These are phyloP conservation scores for Drosophila malerkotliana DNA, from an alignment of 1,140 invertebrate species.

Conservation along the genomic window DNA sequence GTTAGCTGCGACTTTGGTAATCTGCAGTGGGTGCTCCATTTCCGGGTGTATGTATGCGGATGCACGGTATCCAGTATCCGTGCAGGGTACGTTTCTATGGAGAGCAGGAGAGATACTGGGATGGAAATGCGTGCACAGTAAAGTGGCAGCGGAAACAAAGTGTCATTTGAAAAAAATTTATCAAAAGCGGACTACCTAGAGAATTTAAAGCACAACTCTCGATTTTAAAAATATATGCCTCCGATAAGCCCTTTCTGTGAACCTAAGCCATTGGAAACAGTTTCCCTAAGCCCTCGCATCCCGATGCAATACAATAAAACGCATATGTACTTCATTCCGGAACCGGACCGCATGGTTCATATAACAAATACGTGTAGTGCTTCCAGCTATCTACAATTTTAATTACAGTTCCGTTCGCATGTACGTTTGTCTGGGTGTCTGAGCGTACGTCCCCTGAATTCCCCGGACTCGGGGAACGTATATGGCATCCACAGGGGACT, in stretches of 20 bases:
- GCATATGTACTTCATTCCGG: not conserved
- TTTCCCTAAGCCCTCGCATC: not conserved
- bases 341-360: not conserved
- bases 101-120: slow-evolving; percentile 11
- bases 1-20: slow-evolving; percentile 78
- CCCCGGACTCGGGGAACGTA: not conserved
- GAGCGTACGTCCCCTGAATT: not conserved
- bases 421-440: not conserved
- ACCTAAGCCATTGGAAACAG: not conserved
- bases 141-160: slow-evolving; percentile 45
- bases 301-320: not conserved
- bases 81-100: not conserved
- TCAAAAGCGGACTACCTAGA: not conserved
- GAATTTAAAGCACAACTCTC: not conserved
- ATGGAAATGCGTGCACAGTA: slow-evolving; percentile 61
- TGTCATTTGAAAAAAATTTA: not conserved
- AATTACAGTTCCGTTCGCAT: slow-evolving; percentile 19
- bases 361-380: slow-evolving; percentile 7
- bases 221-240: not conserved
- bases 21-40: slow-evolving; percentile 48
- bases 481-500: slow-evolving; percentile 13
- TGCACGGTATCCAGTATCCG: not conserved
- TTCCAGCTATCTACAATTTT: slow-evolving; percentile 19
- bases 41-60: slow-evolving; percentile 2
- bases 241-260: not conserved